Evolutionary conservation across 2,888 invertebrate species (phyloP).

Genomic region (Ctena decussata): DNA sequence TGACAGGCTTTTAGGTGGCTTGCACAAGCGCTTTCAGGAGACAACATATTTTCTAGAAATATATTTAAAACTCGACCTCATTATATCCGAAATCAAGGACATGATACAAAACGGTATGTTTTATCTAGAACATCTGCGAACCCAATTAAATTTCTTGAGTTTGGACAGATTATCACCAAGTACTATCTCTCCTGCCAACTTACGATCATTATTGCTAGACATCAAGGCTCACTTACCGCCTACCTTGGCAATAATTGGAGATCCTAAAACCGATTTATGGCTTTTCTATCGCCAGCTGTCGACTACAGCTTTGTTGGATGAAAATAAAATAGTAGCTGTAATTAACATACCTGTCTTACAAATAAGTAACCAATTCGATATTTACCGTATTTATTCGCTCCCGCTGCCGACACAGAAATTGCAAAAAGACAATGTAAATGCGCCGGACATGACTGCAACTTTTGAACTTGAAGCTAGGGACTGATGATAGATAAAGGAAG

Average conservation of each 20-base stretch:
- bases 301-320: conserved; percentile 5
- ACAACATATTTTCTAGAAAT: conserved; percentile 20
- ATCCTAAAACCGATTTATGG: conserved; percentile 32
- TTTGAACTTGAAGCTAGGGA: background rate
- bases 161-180: background rate
- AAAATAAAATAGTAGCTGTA: conserved; percentile 3
- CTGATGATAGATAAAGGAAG: background rate
- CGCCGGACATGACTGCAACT: background rate
- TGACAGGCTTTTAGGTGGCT: background rate
- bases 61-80: conserved; percentile 23
- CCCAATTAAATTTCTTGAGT: conserved; percentile 13
- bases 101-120: background rate
- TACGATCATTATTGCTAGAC: conserved; percentile 9
- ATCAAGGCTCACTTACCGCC: conserved; percentile 20
- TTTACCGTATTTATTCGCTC: background rate
- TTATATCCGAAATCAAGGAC: conserved; percentile 1
- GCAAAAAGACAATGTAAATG: background rate
- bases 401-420: background rate
- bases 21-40: conserved; percentile 6
- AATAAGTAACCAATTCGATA: background rate
- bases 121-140: conserved; percentile 15
- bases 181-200: conserved; percentile 15
- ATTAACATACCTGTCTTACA: background rate
- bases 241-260: conserved; percentile 8
- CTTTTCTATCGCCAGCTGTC: conserved; percentile 18